Evolutionary conservation across 92 coral and sea anemone genomes (phyloP), one percentile per base, ranked within the genome.

Genomic region (Palythoa caribaeorum): DNA sequence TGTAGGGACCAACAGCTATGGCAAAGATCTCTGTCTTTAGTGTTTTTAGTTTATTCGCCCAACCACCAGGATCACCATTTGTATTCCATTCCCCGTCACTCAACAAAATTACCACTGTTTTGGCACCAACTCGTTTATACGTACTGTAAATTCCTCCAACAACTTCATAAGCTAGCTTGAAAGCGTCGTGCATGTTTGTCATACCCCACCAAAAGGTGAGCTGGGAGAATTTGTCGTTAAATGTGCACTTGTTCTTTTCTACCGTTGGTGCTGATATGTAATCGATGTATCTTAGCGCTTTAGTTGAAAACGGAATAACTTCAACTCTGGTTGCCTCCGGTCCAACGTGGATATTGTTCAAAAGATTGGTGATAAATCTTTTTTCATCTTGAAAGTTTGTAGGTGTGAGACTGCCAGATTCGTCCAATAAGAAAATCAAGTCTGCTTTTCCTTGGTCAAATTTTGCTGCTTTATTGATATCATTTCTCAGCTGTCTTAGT

Each of bases 81-180:
- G 88, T 88, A 79, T 95, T 95, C 98, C 98, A 95, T 28, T 6
- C 7, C 0, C 98, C 98, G 73, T 95, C 98, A 2, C 96, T 95
- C 0, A 95, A 65, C 2, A 95, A 88, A 14, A 95, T 93, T 1
- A 93, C 87, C 0, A 92, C 92, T 0, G 98, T 95, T 84, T 90
- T 89, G 11, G 79, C 90, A 15, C 10, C 51, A 5, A 2, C 13
- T 8, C 78, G 88, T 80, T 13, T 91, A 73, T 39, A 3, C 3
- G 52, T 93, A 86, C 88, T 95, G 92, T 3, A 13, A 5, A 5
- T 74, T 80, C 73, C 84, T 75, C 53, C 69, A 60, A 38, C 39
- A 0, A 93, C 91, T 37, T 88, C 88, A 13, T 44, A 77, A 0
- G 92, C 98, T 6, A 57, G 9, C 15, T 86, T 77, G 53, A 95